Conservation (phyloP, 1,140 invertebrate genomes). For the Arctopsyche grandis region DNA sequence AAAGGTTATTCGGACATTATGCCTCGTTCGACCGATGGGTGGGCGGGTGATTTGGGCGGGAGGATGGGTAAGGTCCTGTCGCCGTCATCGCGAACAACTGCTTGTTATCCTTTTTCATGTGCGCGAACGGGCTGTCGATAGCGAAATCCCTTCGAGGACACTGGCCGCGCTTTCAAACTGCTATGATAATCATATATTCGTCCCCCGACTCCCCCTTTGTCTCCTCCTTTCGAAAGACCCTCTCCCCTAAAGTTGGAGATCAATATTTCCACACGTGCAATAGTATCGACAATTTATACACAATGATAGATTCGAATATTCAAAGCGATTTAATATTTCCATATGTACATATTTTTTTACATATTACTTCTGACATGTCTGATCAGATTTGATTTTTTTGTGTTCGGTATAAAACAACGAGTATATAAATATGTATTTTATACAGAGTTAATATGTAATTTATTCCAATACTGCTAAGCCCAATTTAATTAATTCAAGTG, state of each 20-base stretch:
- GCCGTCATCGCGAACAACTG: constrained; percentile 53
- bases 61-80: constrained; percentile 32
- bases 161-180: not conserved
- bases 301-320: not conserved
- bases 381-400: no score
- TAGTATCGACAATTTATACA: not conserved
- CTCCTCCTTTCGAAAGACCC: not conserved
- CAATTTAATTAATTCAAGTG: no score
- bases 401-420: no score
- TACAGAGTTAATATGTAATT: no score
- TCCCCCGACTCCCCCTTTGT: not conserved
- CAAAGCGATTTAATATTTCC: no score
- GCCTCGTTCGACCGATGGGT: constrained; percentile 10
- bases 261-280: not conserved
- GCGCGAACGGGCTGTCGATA: constrained; percentile 43
- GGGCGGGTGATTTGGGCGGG: not conserved
- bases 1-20: constrained; percentile 54
- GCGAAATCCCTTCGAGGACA: constrained; percentile 49
- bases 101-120: constrained; percentile 55
- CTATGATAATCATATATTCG: constrained; percentile 37
- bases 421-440: no score
- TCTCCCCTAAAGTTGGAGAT: not conserved
- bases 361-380: no score
- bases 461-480: no score
- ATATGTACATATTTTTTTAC: no score